phyloP scores from a whole-genome alignment of 53 echinoderm and acorn worm species.

The Patiria pectinifera region DNA sequence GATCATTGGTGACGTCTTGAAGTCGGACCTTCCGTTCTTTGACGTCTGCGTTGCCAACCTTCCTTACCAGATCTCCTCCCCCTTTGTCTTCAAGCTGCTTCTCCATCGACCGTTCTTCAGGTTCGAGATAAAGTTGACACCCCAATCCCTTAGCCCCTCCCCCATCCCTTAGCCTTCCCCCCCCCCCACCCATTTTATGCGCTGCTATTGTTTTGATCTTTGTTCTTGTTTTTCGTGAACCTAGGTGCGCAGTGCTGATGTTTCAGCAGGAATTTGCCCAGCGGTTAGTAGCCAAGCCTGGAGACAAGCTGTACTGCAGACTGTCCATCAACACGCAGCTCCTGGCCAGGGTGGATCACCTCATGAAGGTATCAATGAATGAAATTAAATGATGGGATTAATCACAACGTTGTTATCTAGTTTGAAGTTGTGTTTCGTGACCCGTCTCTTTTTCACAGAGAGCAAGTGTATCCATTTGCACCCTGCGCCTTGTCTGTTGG shows the following conservation, averaged over 20 bases:
- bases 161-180: too few species aligned
- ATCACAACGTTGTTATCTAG: too few species aligned
- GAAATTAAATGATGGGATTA: too few species aligned
- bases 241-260: constrained; percentile 95
- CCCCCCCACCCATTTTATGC: too few species aligned
- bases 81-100: constrained; percentile 93
- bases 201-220: not conserved
- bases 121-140: constrained; percentile 39
- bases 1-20: constrained; percentile 94
- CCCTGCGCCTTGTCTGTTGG: too few species aligned
- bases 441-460: too few species aligned
- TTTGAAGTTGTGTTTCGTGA: too few species aligned
- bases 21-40: constrained; percentile 96
- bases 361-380: constrained; percentile 85
- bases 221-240: not conserved
- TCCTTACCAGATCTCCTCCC: constrained; percentile 98
- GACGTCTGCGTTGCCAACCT: constrained; percentile 99
- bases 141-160: too few species aligned
- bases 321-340: constrained; percentile 96
- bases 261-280: constrained; percentile 98
- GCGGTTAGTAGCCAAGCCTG: constrained; percentile 90
- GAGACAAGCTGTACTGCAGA: constrained; percentile 97
- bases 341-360: constrained; percentile 90
- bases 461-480: too few species aligned
- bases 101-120: constrained; percentile 96